phyloP scores from a whole-genome alignment of 2,113 vertebrate species.

The Pseudorasbora parva region DNA sequence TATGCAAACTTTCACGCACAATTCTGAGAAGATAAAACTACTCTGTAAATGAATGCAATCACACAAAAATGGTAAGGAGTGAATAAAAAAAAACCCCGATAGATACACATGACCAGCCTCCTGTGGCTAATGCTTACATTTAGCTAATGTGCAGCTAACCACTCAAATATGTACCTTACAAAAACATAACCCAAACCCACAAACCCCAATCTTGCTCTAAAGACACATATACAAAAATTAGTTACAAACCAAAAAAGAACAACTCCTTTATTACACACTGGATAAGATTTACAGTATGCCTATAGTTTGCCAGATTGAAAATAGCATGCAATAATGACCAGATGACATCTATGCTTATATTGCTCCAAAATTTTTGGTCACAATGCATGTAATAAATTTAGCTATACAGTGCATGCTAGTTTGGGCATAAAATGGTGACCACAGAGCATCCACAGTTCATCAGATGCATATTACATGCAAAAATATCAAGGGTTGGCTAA shows the following conservation, averaged over 20 bases:
- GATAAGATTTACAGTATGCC: too few relatives aligned
- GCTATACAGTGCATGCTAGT: neutral
- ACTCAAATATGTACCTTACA: neutral
- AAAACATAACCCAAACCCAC: neutral
- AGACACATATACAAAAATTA: neutral
- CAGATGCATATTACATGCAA: neutral
- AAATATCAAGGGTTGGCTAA: neutral
- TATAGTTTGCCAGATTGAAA: neutral
- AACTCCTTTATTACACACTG: neutral
- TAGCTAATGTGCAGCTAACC: neutral
- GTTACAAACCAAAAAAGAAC: neutral
- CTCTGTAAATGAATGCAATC: slow-evolving; percentile 1
- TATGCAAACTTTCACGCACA: slow-evolving; percentile 31
- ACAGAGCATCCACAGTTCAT: neutral
- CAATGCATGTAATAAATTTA: neutral
- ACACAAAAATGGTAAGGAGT: neutral
- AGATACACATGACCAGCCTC: neutral
- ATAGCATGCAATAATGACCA: neutral
- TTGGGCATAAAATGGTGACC: neutral
- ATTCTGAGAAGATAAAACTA: slow-evolving; percentile 15
- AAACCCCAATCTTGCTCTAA: neutral
- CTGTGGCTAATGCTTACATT: neutral
- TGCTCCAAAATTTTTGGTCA: neutral
- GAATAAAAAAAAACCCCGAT: neutral
- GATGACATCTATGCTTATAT: neutral